These are phyloP conservation scores for Boloria euphrosyne DNA, from an alignment of 2,888 invertebrate genomes.

Conservation along the genomic window DNA sequence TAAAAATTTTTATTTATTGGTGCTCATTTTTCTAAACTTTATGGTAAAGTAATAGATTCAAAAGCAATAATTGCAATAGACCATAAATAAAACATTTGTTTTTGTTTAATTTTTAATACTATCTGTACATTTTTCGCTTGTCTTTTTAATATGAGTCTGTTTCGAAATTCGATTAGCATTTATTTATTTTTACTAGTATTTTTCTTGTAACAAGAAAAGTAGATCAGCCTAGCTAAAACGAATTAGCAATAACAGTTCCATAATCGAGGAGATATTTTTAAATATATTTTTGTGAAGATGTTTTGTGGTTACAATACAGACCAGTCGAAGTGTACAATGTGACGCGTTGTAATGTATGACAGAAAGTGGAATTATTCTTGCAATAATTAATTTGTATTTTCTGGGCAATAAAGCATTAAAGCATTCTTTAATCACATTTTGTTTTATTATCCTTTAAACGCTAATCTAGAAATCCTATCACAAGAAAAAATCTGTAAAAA, in stretches of 20 bases:
- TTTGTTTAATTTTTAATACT: constrained; percentile 16
- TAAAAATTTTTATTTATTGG: constrained; percentile 22
- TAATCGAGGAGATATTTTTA: constrained; percentile 65
- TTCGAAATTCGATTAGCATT: constrained; percentile 41
- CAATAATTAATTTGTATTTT: constrained; percentile 79
- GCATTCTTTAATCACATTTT: constrained; percentile 57
- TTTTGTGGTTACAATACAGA: constrained; percentile 62
- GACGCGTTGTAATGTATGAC: constrained; percentile 60
- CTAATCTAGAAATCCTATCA: no score
- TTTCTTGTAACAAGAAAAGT: constrained; percentile 47
- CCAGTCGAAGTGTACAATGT: constrained; percentile 38
- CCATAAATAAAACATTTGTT: constrained; percentile 3
- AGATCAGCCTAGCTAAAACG: constrained; percentile 50
- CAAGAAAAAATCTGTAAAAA: no score
- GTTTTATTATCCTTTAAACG: constrained; percentile 47
- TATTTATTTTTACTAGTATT: constrained; percentile 40
- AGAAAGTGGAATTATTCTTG: constrained; percentile 70
- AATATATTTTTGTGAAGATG: constrained; percentile 76
- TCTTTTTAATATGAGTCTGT: constrained; percentile 10
- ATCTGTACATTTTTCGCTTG: constrained; percentile 7
- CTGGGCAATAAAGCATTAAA: constrained; percentile 80
- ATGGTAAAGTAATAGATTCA: neutral
- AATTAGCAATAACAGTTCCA: constrained; percentile 70
- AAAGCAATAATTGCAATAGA: neutral
- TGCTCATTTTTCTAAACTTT: constrained; percentile 26